Conservation (phyloP, 2,888 invertebrate species). For the Lepeophtheirus nordmannii region DNA sequence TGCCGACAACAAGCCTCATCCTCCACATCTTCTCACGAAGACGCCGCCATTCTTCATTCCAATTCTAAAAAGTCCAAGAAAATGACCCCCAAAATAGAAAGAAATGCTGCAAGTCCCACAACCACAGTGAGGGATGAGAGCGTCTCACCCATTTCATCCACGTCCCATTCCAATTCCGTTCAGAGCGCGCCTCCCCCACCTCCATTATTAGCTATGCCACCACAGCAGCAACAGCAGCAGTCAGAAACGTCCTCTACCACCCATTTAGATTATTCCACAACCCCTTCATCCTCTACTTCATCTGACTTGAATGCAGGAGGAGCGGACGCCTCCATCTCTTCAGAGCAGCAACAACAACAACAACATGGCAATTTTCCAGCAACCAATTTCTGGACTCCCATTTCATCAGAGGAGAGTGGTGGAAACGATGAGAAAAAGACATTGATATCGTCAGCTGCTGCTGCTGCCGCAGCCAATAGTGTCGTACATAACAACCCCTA, state of each 20-base stretch:
- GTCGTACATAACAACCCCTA: not conserved
- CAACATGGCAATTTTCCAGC: not conserved
- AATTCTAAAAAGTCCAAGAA: not conserved
- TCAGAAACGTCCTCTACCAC: not conserved
- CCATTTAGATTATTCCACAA: not conserved
- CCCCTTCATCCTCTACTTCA: not conserved
- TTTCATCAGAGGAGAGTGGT: not conserved
- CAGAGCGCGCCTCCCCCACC: not conserved
- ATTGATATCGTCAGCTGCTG: not conserved
- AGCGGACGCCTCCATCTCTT: not conserved
- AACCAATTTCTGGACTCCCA: not conserved
- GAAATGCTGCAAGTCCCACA: not conserved
- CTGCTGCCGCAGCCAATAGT: too few species aligned
- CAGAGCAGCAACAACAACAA: too few species aligned
- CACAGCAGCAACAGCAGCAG: too few species aligned
- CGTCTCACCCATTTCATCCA: not conserved
- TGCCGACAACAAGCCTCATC: constrained; percentile 61
- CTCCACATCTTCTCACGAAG: not conserved
- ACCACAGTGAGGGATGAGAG: not conserved
- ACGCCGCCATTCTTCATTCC: not conserved
- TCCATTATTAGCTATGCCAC: not conserved
- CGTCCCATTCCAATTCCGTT: too few species aligned
- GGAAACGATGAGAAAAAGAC: not conserved
- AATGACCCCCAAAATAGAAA: not conserved
- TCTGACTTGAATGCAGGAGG: not conserved